phyloP scores from a whole-genome alignment of 2,113 vertebrate species.

The Dipodomys merriami region DNA sequence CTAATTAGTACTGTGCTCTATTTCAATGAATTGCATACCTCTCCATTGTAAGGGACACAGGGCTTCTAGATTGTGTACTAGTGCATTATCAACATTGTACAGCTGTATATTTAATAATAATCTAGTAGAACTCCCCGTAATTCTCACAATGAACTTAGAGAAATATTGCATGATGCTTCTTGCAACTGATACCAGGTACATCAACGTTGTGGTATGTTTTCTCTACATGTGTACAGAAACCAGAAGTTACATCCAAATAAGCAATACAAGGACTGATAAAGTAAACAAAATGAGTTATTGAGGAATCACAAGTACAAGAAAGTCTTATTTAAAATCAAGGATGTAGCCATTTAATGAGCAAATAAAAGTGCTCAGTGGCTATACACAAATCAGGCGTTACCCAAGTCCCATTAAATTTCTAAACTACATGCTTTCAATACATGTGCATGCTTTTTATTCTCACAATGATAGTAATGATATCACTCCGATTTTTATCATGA shows the following conservation, averaged over 20 bases:
- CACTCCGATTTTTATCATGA: conserved; percentile 29
- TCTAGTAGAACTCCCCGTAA: background rate
- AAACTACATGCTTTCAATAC: background rate
- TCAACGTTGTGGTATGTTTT: background rate
- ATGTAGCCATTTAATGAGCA: conserved; percentile 39
- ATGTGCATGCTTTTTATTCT: background rate
- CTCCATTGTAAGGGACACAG: background rate
- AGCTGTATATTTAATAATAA: conserved; percentile 1
- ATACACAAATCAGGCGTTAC: conserved; percentile 2
- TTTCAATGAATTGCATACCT: background rate
- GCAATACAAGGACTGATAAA: conserved; percentile 30
- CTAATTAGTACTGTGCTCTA: background rate
- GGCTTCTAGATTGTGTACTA: background rate
- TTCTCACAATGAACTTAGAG: background rate
- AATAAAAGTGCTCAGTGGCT: conserved; percentile 1
- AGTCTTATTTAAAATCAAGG: conserved; percentile 64
- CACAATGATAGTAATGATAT: background rate
- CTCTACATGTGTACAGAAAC: background rate
- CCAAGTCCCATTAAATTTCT: background rate
- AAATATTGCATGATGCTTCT: background rate
- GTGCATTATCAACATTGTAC: background rate
- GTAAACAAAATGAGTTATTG: conserved; percentile 30
- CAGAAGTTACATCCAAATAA: conserved; percentile 44
- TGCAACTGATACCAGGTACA: background rate
- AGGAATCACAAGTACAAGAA: conserved; percentile 48